A percentile compares a stretch with the other conserved stretches of the same genome.
phyloP scores from a whole-genome alignment of 1,140 invertebrate species.

The Elysia chlorotica region DNA sequence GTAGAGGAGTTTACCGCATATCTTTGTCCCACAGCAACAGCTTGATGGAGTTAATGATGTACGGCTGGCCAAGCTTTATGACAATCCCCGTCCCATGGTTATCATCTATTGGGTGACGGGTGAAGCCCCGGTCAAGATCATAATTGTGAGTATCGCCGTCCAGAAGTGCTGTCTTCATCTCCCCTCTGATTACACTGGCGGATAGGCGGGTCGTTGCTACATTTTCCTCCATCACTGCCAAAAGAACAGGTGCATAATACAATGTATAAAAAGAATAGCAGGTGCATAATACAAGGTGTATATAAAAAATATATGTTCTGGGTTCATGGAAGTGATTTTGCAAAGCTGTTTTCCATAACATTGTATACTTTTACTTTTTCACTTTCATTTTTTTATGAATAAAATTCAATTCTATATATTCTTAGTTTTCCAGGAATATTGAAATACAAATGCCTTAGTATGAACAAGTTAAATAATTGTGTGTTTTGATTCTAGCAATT shows the following conservation, averaged over 20 bases:
- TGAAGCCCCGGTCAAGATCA: conserved; percentile 91
- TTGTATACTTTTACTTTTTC: too few species aligned
- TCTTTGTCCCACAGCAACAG: conserved; percentile 95
- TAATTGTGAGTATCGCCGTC: conserved; percentile 87
- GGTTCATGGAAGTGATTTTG: too few species aligned
- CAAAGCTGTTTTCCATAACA: too few species aligned
- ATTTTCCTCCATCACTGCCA: conserved; percentile 86
- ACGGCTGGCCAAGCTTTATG: conserved; percentile 83
- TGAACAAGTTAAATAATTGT: too few species aligned
- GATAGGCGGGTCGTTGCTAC: conserved; percentile 78
- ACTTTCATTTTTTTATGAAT: too few species aligned
- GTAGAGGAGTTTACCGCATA: conserved; percentile 68
- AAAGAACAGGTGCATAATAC: not conserved
- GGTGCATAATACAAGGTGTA: not conserved
- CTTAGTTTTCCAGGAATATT: too few species aligned
- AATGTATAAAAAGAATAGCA: not conserved
- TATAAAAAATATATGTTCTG: too few species aligned
- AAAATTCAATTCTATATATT: too few species aligned
- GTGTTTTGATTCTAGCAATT: too few species aligned
- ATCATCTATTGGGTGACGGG: conserved; percentile 89
- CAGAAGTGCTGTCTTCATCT: conserved; percentile 82
- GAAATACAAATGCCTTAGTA: too few species aligned
- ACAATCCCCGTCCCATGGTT: conserved; percentile 72
- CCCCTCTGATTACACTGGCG: conserved; percentile 70
- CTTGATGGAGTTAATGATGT: conserved; percentile 91